Evolutionary conservation across 2,797 vertebrate species (phyloP).

Genomic region (Neopelma chrysocephalum): DNA sequence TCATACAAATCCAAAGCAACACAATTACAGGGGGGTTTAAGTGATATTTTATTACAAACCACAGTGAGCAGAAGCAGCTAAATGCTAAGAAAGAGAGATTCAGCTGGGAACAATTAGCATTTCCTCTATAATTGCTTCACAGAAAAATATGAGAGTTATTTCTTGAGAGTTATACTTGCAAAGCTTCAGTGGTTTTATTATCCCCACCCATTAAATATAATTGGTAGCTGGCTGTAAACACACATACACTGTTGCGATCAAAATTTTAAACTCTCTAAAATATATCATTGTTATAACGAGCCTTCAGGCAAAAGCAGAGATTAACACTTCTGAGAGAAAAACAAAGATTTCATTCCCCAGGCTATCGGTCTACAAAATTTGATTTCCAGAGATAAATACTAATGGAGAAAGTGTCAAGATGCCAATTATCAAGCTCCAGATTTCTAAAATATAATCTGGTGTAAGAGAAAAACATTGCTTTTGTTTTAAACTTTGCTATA

Average conservation of each 20-base stretch:
- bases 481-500: background rate
- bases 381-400: slow-evolving; percentile 55
- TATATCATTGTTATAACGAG: slow-evolving; percentile 37
- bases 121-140: slow-evolving; percentile 40
- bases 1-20: background rate
- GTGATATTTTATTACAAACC: background rate
- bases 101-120: slow-evolving; percentile 39
- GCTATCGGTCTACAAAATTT: slow-evolving; percentile 22
- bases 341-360: slow-evolving; percentile 43
- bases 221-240: slow-evolving; percentile 34
- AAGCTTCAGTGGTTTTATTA: slow-evolving; percentile 37
- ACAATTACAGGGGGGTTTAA: background rate
- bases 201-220: slow-evolving; percentile 32
- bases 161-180: slow-evolving; percentile 54
- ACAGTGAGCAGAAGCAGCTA: background rate
- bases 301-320: slow-evolving; percentile 61
- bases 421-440: background rate
- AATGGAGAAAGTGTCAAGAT: slow-evolving; percentile 10
- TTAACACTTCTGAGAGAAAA: slow-evolving; percentile 54
- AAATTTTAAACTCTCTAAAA: slow-evolving; percentile 54
- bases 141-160: slow-evolving; percentile 44
- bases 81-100: background rate
- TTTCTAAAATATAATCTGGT: slow-evolving; percentile 32
- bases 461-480: background rate
- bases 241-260: slow-evolving; percentile 49